phyloP scores from a whole-genome alignment of 1,140 invertebrate species.

The Neodiprion fabricii region DNA sequence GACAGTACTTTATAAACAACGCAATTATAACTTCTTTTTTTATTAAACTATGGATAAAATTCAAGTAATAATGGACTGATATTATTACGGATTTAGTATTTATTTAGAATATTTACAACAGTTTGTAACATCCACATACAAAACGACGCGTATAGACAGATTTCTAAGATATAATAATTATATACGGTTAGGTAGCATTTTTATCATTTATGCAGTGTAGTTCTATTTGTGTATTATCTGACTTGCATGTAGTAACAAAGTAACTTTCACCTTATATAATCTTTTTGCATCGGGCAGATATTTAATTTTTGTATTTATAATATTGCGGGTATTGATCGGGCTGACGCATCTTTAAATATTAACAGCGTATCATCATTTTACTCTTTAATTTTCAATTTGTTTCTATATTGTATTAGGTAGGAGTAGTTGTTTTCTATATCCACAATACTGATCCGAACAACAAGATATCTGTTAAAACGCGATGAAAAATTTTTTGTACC shows the following conservation, averaged over 20 bases:
- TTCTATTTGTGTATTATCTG: too few species aligned
- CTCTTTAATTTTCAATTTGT: neutral
- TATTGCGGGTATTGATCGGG: neutral
- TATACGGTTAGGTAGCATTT: neutral
- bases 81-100: neutral
- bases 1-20: neutral
- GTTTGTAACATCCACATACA: conserved; percentile 4
- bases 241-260: too few species aligned
- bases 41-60: neutral
- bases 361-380: neutral
- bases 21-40: neutral
- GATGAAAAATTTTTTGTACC: neutral
- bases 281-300: too few species aligned
- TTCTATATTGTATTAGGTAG: neutral
- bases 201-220: neutral
- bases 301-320: neutral
- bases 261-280: too few species aligned
- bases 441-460: neutral
- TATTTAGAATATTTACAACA: conserved; percentile 10
- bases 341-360: too few species aligned
- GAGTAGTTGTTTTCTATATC: neutral
- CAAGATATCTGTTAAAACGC: neutral
- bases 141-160: conserved; percentile 7
- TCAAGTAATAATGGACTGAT: neutral
- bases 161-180: neutral